Conservation (phyloP, 2,888 invertebrate genomes). For the Athrips mouffetella region DNA sequence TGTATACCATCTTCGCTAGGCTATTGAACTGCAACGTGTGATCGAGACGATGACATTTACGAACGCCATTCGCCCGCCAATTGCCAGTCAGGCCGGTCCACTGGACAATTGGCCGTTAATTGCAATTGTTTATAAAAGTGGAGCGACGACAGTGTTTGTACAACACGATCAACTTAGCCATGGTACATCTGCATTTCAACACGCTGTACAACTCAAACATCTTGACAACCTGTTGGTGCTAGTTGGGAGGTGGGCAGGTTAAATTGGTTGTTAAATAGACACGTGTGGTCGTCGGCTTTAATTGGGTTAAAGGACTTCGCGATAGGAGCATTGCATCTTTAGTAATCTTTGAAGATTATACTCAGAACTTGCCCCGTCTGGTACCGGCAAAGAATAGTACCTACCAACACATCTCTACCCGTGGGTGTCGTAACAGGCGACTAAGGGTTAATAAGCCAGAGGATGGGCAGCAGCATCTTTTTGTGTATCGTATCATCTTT, state of each 20-base stretch:
- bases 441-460: too few relatives aligned
- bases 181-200: conserved; percentile 34
- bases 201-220: conserved; percentile 23
- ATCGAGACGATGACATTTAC: conserved; percentile 8
- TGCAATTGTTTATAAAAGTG: conserved; percentile 64
- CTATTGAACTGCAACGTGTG: not conserved
- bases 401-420: too few relatives aligned
- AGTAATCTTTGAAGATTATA: not conserved
- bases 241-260: not conserved
- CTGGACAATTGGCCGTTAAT: conserved; percentile 65
- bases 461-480: too few relatives aligned
- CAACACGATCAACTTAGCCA: too few relatives aligned
- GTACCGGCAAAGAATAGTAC: too few relatives aligned
- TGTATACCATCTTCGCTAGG: not conserved
- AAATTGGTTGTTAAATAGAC: conserved; percentile 16
- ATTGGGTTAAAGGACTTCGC: conserved; percentile 4
- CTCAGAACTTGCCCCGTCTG: too few relatives aligned
- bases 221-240: conserved; percentile 19
- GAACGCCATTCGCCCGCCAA: conserved; percentile 1
- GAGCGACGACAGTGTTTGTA: conserved; percentile 50
- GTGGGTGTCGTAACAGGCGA: too few relatives aligned
- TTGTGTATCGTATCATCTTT: too few relatives aligned
- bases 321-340: not conserved
- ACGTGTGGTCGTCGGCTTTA: not conserved
- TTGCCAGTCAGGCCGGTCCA: not conserved